These are phyloP conservation scores for Lethrus apterus DNA, from an alignment of 1,140 invertebrate species.

Conservation along the genomic window DNA sequence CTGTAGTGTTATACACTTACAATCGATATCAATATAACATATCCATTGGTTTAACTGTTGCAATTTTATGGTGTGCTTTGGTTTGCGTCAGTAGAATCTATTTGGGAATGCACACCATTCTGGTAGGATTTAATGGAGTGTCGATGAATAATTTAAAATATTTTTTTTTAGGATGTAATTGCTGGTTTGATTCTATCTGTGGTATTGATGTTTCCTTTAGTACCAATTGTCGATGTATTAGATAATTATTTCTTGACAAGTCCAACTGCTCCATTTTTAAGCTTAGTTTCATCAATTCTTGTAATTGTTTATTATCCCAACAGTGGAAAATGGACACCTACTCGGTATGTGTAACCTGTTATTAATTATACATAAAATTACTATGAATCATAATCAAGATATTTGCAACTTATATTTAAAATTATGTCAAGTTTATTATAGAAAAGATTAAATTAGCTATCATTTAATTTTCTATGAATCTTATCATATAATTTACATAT, in stretches of 20 bases:
- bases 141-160: not conserved
- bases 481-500: no score
- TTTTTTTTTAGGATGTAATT: constrained; percentile 62
- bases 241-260: constrained; percentile 67
- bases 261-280: constrained; percentile 55
- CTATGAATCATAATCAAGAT: no score
- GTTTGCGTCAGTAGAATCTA: constrained; percentile 82
- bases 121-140: constrained; percentile 49
- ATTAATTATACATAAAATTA: no score
- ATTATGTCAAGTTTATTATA: no score
- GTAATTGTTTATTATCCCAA: constrained; percentile 66
- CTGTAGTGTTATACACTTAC: constrained; percentile 70
- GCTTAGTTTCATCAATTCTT: constrained; percentile 56
- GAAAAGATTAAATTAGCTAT: no score
- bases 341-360: no score
- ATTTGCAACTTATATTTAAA: no score
- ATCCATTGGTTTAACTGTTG: constrained; percentile 46
- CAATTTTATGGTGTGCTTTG: constrained; percentile 61
- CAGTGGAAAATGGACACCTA: constrained; percentile 73
- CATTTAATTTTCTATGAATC: no score
- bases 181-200: constrained; percentile 63
- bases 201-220: constrained; percentile 58
- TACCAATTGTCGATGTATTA: constrained; percentile 65
- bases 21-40: constrained; percentile 71
- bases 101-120: constrained; percentile 85